Percentiles rank a stretch among this genome's conserved stretches.
Evolutionary conservation across 2,797 vertebrate genomes (phyloP).

Genomic region (Bradypodion pumilum): DNA sequence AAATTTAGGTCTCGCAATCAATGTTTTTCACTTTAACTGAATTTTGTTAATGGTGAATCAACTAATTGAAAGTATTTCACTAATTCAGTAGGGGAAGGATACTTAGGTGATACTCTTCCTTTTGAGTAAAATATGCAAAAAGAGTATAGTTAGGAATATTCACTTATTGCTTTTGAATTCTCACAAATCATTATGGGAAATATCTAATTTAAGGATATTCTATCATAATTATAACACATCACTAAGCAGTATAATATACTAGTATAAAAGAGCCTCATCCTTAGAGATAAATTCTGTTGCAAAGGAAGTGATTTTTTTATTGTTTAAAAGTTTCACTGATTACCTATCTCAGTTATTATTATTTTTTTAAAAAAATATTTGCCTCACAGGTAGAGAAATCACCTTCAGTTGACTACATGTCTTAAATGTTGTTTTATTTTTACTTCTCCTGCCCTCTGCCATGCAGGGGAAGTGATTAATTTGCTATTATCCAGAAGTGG

Average conservation of each 20-base stretch:
- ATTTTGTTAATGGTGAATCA: conserved; percentile 11
- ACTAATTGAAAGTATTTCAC: conserved; percentile 1
- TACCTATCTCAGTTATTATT: no score
- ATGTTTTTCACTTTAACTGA: background rate
- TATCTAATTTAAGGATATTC: background rate
- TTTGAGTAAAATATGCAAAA: background rate
- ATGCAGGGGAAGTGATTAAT: no score
- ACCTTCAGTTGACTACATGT: no score
- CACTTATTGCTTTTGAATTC: background rate
- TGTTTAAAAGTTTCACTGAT: no score
- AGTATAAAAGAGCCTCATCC: background rate
- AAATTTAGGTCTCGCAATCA: background rate
- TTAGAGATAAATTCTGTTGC: background rate
- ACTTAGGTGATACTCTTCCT: background rate
- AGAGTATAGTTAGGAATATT: no score
- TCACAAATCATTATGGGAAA: background rate
- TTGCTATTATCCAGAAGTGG: no score
- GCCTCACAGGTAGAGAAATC: no score
- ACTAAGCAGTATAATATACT: background rate
- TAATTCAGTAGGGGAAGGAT: background rate
- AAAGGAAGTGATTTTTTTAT: no score
- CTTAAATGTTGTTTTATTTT: no score
- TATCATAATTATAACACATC: background rate
- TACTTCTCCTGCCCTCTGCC: no score
- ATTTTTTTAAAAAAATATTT: no score